Evolutionary conservation across 30 jellyfish, hydroid and myxozoan genomes (phyloP).

Genomic region (Aurelia sp.): DNA sequence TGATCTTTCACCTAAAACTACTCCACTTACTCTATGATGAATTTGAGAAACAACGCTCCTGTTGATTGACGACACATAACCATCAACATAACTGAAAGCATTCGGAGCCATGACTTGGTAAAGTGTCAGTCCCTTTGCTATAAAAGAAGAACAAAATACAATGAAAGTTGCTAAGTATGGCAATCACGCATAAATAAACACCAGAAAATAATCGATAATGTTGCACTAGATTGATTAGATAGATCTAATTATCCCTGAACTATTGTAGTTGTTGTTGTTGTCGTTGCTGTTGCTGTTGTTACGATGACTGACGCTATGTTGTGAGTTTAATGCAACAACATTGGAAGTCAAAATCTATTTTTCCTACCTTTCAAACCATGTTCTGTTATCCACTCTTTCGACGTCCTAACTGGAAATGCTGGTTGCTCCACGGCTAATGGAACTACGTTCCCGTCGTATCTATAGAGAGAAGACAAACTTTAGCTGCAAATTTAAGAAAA

Average conservation of each 20-base stretch:
- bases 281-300: no score
- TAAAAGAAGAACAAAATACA: background rate
- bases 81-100: slow-evolving; percentile 79
- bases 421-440: slow-evolving; percentile 61
- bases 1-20: background rate
- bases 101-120: slow-evolving; percentile 98
- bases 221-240: no score
- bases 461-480: background rate
- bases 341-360: background rate
- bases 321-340: no score
- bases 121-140: slow-evolving; percentile 86
- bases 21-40: slow-evolving; percentile 79
- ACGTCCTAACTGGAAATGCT: slow-evolving; percentile 69
- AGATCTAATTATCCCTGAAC: no score
- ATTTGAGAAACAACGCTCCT: slow-evolving; percentile 81
- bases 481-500: no score
- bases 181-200: no score
- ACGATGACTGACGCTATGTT: no score
- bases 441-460: slow-evolving; percentile 21
- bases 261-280: no score
- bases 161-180: no score
- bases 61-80: slow-evolving; percentile 83
- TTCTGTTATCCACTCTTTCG: slow-evolving; percentile 85
- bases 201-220: no score
- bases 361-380: slow-evolving; percentile 73